Percentiles rank a stretch among this genome's conserved stretches.
phyloP scores from a whole-genome alignment of 2,113 vertebrate genomes.

The Nothoprocta pentlandii region DNA sequence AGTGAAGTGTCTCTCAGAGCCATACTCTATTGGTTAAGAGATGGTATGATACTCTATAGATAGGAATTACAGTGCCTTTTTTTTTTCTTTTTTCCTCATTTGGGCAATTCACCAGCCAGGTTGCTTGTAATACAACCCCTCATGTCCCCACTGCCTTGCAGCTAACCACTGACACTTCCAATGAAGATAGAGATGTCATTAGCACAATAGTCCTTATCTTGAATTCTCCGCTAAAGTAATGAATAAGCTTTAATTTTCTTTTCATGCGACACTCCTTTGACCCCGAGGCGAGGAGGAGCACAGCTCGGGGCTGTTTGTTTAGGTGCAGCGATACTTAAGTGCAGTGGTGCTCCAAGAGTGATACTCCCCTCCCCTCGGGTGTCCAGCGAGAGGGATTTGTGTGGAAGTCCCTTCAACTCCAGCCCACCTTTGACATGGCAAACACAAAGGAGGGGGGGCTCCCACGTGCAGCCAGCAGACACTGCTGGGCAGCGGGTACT shows the following conservation, averaged over 20 bases:
- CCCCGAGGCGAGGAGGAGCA: not conserved
- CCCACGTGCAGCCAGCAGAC: slow-evolving; percentile 56
- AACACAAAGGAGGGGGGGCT: slow-evolving; percentile 29
- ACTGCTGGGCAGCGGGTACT: not conserved
- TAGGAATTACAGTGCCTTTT: not conserved
- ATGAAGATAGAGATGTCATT: not conserved
- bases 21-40: not conserved
- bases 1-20: not conserved
- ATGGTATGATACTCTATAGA: not conserved
- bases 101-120: not conserved
- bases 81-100: not conserved
- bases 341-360: fast-evolving
- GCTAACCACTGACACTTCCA: not conserved
- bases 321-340: not conserved
- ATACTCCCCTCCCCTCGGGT: not conserved
- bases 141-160: not conserved
- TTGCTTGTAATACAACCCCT: not conserved
- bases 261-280: not conserved
- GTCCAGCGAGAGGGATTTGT: not conserved
- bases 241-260: not conserved
- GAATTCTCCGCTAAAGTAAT: not conserved
- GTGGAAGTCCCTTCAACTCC: slow-evolving; percentile 28
- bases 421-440: slow-evolving; percentile 47
- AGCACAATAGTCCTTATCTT: not conserved
- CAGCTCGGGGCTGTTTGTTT: not conserved